Percentiles rank a stretch among this genome's conserved stretches.
phyloP scores from a whole-genome alignment of 2,113 vertebrate species.

The crab-eating macaque (Macaca fascicularis) region DNA sequence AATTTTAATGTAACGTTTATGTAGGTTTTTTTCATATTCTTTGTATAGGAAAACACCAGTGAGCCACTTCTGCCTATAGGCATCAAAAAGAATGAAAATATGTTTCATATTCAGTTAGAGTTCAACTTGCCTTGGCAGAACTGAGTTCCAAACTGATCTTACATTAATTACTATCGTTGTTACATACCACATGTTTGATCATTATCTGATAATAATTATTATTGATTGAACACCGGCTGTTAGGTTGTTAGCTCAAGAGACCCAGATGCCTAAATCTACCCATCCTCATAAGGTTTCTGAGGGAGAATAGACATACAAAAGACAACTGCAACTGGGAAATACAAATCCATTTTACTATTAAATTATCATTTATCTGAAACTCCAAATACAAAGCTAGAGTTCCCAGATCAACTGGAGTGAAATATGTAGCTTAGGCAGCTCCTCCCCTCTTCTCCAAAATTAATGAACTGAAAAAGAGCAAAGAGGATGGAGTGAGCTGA shows the following conservation, averaged over 20 bases:
- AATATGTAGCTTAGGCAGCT: not conserved
- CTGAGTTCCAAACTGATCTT: not conserved
- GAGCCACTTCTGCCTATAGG: not conserved
- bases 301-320: not conserved
- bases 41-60: not conserved
- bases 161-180: not conserved
- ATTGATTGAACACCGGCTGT: not conserved
- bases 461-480: not conserved
- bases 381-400: not conserved
- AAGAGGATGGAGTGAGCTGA: not conserved
- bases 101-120: not conserved
- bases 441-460: not conserved
- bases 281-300: not conserved
- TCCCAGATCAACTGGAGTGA: not conserved
- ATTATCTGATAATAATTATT: not conserved
- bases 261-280: not conserved
- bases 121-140: constrained; percentile 31
- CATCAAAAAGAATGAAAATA: not conserved
- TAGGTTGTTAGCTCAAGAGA: constrained; percentile 8
- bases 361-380: not conserved
- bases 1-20: constrained; percentile 55
- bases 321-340: not conserved
- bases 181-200: not conserved
- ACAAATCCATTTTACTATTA: not conserved
- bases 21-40: constrained; percentile 3